Evolutionary conservation across 2,797 vertebrate genomes (phyloP).

Genomic region (Pangasius sanitwongsei): DNA sequence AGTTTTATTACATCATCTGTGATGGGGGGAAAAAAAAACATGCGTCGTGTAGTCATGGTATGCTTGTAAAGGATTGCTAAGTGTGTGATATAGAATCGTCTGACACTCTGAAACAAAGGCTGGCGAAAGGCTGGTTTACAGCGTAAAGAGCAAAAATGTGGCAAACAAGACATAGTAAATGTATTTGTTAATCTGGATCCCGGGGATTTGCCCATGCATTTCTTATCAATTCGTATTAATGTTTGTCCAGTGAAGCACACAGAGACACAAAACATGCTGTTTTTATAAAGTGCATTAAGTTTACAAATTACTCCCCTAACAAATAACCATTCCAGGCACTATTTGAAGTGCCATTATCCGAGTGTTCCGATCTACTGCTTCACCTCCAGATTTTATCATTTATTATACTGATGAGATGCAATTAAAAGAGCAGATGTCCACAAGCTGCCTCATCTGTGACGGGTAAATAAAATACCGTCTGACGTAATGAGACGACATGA

Average conservation of each 20-base stretch:
- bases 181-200: constrained; percentile 31
- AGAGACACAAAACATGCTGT: constrained; percentile 31
- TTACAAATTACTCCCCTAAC: constrained; percentile 59
- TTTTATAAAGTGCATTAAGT: constrained; percentile 59
- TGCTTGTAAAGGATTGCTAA: constrained; percentile 3
- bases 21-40: not conserved
- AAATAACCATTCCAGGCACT: constrained; percentile 57
- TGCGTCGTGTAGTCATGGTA: constrained; percentile 1
- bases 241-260: constrained; percentile 44
- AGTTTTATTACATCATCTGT: not conserved
- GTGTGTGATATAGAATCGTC: not conserved
- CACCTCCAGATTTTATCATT: constrained; percentile 64
- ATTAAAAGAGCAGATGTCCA: constrained; percentile 81
- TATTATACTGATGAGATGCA: constrained; percentile 69
- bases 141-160: not conserved
- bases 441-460: constrained; percentile 74
- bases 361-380: constrained; percentile 63
- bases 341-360: constrained; percentile 59
- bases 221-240: constrained; percentile 25
- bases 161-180: constrained; percentile 29
- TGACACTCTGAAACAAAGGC: constrained; percentile 1
- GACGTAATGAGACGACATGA: constrained; percentile 61
- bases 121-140: not conserved
- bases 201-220: constrained; percentile 14
- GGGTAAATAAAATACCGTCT: constrained; percentile 67